Evolutionary conservation across 2,888 invertebrate species (phyloP).

Genomic region (Caenorhabditis japonica): DNA sequence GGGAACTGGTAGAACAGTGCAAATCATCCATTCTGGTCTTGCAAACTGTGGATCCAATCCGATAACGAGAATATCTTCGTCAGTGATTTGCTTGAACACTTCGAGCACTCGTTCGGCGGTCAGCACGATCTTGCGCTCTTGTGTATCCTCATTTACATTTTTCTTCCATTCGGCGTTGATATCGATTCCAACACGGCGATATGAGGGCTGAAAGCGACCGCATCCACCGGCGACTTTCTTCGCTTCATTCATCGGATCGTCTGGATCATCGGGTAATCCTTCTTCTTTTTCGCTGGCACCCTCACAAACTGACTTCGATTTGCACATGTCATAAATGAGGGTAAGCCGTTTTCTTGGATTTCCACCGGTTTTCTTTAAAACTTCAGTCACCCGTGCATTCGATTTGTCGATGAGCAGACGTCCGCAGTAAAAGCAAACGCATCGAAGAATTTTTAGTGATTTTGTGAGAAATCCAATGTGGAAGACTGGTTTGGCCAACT

Average conservation of each 20-base stretch:
- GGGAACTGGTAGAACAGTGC: conserved; percentile 96
- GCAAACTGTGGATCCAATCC: conserved; percentile 91
- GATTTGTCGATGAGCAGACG: conserved; percentile 94
- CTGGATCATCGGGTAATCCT: conserved; percentile 42
- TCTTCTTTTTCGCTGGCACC: conserved; percentile 88
- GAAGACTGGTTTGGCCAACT: conserved; percentile 97
- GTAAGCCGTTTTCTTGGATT: conserved; percentile 93
- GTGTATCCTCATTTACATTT: conserved; percentile 94
- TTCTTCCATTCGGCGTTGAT: conserved; percentile 96
- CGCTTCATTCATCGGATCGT: conserved; percentile 39
- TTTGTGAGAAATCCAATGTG: conserved; percentile 98
- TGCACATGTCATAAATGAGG: conserved; percentile 96
- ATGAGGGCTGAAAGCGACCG: conserved; percentile 95
- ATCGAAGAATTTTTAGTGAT: conserved; percentile 84
- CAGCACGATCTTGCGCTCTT: conserved; percentile 90
- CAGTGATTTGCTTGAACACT: conserved; percentile 91
- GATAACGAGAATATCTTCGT: conserved; percentile 92
- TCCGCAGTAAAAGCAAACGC: conserved; percentile 88
- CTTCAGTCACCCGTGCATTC: conserved; percentile 92
- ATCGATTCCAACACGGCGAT: conserved; percentile 90
- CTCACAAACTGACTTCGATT: conserved; percentile 97
- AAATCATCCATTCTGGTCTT: conserved; percentile 99
- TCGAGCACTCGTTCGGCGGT: conserved; percentile 97
- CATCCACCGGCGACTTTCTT: conserved; percentile 85
- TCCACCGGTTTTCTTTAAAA: conserved; percentile 90